Percentiles rank a stretch among this genome's conserved stretches.
Conservation (phyloP, 2,113 vertebrate genomes). For the Nematolebias whitei region DNA sequence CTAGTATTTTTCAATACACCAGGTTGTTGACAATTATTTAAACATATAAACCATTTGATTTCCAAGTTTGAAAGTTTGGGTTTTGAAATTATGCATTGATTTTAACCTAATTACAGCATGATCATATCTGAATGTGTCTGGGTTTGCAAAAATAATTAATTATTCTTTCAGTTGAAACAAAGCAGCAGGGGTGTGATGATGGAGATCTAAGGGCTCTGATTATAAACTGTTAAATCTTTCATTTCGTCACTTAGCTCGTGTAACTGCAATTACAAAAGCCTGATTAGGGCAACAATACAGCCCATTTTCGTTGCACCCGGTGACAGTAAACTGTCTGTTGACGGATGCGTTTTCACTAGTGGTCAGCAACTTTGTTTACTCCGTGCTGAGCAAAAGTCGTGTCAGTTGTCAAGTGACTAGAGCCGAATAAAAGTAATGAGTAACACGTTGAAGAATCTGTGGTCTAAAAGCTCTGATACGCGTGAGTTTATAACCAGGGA, state of each 20-base stretch:
- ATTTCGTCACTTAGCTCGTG: conserved; percentile 19
- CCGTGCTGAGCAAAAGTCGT: conserved; percentile 27
- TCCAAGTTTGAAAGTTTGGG: no score
- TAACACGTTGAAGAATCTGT: background rate
- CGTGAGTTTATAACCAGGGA: background rate
- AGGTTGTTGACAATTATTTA: no score
- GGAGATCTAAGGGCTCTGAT: background rate
- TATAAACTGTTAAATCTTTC: conserved; percentile 18
- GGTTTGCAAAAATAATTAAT: no score
- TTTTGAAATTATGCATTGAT: no score
- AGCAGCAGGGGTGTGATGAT: no score
- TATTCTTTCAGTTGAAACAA: no score
- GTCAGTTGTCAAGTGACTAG: background rate
- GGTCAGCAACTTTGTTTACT: conserved; percentile 69
- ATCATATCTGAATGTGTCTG: no score
- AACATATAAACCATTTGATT: no score
- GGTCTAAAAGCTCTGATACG: background rate
- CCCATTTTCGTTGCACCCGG: background rate
- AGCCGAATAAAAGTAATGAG: background rate
- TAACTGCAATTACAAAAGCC: background rate
- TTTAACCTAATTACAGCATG: no score
- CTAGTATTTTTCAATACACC: no score
- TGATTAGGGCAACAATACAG: conserved; percentile 11
- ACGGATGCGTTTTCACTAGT: conserved; percentile 16
- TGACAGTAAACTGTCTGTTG: conserved; percentile 15